Evolutionary conservation across 2,888 invertebrate species (phyloP), one percentile per base, ranked within the genome.

Genomic region (Hybos culiciformis): DNA sequence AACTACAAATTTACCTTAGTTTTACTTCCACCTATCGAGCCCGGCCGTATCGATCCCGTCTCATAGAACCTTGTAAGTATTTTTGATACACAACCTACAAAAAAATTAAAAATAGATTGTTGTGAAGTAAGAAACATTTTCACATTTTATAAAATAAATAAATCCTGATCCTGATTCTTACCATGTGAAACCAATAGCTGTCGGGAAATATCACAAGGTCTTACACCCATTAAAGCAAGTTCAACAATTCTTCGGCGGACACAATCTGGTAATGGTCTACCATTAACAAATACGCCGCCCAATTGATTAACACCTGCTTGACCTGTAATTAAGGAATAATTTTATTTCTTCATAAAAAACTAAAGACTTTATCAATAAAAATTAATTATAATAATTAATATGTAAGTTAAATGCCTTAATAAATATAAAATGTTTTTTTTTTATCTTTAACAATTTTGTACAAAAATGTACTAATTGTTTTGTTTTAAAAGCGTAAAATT

Each of bases 281-380:
- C 96, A 66, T 96, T 96, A 11, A 96, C 94, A 66, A 96, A 94
- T 45, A 94, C 92, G 33, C 94, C 94, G 39, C 94, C 94, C 53
- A 96, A 72, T 70, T 96, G 94, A 71, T 96, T 96, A 36, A 96
- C 92, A 51, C 94, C 94, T 34, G 92, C 92, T 73, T 94, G 93
- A 59, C 93, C 93, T 93, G 71, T 31, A 44, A 47, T 24, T n/a
- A n/a, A n/a, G n/a, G n/a, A n/a, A n/a, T n/a, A n/a, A n/a, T n/a
- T n/a, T n/a, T n/a, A n/a, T n/a, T n/a, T n/a, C n/a, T n/a, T n/a
- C n/a, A n/a, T n/a, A n/a, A n/a, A n/a, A n/a, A n/a, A n/a, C n/a
- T n/a, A n/a, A n/a, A n/a, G n/a, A n/a, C n/a, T n/a, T n/a, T n/a
- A n/a, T n/a, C n/a, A n/a, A n/a, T n/a, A n/a, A n/a, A n/a, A n/a